These are phyloP conservation scores for Hartigia nigra DNA, from an alignment of 2,888 invertebrate species.

Conservation along the genomic window DNA sequence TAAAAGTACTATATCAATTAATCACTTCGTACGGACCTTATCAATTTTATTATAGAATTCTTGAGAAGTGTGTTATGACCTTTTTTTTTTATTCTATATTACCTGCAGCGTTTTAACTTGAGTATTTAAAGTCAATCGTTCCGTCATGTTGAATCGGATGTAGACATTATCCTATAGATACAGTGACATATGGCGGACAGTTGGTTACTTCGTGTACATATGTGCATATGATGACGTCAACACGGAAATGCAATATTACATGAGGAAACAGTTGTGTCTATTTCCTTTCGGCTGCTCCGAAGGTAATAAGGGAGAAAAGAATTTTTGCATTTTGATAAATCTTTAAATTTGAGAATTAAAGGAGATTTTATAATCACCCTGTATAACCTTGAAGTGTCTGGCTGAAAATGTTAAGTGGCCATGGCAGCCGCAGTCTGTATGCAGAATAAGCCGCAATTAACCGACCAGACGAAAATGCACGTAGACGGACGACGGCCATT, in stretches of 20 bases:
- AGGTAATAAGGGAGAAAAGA: not conserved
- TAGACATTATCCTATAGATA: not conserved
- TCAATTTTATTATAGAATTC: not conserved
- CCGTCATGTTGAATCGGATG: not conserved
- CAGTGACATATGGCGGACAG: not conserved
- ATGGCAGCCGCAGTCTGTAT: slow-evolving; percentile 18
- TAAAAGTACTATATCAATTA: not conserved
- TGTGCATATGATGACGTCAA: not conserved
- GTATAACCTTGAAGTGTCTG: slow-evolving; percentile 41
- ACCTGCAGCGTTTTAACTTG: not conserved
- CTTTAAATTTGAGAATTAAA: not conserved
- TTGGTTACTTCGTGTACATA: not conserved
- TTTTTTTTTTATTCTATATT: not conserved
- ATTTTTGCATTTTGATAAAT: not conserved
- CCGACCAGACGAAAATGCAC: slow-evolving; percentile 38
- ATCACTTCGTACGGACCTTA: not conserved
- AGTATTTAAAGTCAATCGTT: not conserved
- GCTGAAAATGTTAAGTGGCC: slow-evolving; percentile 41
- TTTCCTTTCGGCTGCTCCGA: not conserved
- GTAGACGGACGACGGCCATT: not conserved
- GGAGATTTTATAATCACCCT: not conserved
- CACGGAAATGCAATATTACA: not conserved
- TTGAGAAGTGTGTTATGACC: no score
- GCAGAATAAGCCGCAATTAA: slow-evolving; percentile 47
- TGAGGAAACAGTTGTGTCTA: not conserved